Base-by-base conservation (phyloP, 2,888 invertebrate genomes). In the Cyclophora albipunctata region DNA sequence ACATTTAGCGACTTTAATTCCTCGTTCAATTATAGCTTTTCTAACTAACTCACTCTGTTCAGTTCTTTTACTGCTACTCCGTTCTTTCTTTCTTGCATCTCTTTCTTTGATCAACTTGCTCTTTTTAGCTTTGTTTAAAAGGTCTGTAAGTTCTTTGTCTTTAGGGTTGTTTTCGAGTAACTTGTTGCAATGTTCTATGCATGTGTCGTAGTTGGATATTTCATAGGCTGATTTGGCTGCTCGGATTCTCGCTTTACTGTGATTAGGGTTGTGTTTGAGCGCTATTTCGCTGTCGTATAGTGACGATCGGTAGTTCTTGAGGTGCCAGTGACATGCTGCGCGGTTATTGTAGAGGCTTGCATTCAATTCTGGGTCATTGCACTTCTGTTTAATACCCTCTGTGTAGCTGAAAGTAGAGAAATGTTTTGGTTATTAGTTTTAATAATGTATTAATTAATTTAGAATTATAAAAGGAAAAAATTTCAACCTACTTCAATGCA, bases 341-440 rank as follows among this genome's bases (percentile, higher is more conserved):
- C 99, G 90, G 74, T 99, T 99, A 66, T 97, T 96, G 68, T 96
- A 95, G 7, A 99, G 88, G 53, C 93, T 92, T 4, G 97, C 94
- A 71, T 95, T 93, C 2, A 98, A 78, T 59, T 94, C 92, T 0
- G 81, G 69, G 57, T 91, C 84, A 59, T 94, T 90, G 75, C 95
- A 95, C 66, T 93, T 93, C 3, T 91, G 89, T 78, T 93, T 95
- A 42, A 99, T 91, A 1, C 96, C 99, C 81, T 97, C 97, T 0
- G 96, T 96, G 73, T 98, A 98, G 49, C 94, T 93, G 69, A 34
- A 54, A 51, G 42, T 34, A 42, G 2, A 49, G 5, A 43, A 34
- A 34, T 4, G 7, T 43, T 43, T 20, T 20, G 20, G 20, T 20
- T 2, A 5, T 43, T 34, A 43, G 7, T 3, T 40, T 2, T 7